Evolutionary conservation across 2,113 vertebrate species (phyloP).

Genomic region (Anser cygnoides): DNA sequence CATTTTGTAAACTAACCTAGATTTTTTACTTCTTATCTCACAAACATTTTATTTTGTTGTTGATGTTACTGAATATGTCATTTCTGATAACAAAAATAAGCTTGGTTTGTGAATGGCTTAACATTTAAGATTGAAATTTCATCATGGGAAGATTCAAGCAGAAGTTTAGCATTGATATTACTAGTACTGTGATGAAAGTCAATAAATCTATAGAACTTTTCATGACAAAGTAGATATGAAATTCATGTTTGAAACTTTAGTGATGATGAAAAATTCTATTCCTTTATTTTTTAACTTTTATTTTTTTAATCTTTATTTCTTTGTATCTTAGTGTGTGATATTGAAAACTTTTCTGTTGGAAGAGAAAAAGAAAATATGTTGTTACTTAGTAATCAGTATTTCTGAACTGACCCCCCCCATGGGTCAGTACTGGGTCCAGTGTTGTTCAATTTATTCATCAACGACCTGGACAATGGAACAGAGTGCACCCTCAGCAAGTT

Average conservation of each 20-base stretch:
- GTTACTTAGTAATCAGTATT: neutral
- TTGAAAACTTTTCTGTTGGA: neutral
- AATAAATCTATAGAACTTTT: neutral
- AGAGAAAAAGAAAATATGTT: neutral
- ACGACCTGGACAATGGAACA: too few relatives aligned
- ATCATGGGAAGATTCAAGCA: neutral
- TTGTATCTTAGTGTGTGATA: accelerated
- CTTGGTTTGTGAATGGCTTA: neutral
- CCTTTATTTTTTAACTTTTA: neutral
- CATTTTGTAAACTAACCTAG: neutral
- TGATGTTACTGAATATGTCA: neutral
- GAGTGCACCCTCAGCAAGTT: too few relatives aligned
- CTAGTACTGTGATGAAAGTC: neutral
- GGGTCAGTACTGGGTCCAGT: too few relatives aligned
- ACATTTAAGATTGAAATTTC: neutral
- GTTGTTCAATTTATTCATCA: too few relatives aligned
- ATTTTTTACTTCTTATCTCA: neutral
- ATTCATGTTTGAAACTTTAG: neutral
- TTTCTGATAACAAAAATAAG: neutral
- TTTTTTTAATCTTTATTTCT: neutral
- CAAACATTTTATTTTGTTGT: neutral
- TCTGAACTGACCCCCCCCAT: neutral
- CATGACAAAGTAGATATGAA: neutral
- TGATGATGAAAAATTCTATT: neutral
- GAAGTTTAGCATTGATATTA: neutral